Base-by-base conservation (phyloP, 2,888 invertebrate species). In the Homarus gammarus region DNA sequence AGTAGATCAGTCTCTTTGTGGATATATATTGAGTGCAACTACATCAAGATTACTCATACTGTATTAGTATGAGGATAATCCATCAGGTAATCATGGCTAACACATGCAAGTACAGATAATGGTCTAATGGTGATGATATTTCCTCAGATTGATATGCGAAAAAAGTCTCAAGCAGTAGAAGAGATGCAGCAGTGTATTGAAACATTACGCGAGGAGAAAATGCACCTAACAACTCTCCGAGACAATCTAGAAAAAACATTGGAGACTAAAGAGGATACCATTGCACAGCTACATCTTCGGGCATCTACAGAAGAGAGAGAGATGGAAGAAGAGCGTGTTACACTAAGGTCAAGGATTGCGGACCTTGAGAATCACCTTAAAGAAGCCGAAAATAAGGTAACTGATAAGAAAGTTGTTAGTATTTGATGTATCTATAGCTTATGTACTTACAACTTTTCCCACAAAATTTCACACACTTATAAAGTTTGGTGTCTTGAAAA, bases 171-270 rank as follows among this genome's bases (percentile, higher is more conserved):
- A 49, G 92, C 92, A 0, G 89, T 92, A 5, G 90, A 90, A 44
- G 92, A 92, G 36, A 92, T 90, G 89, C 90, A 90, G 38, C 82
- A 84, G 18, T 89, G 92, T 75, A 89, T 92, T 33, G 92, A 90
- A 22, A 64, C 51, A 0, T 49, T 90, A 18, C 73, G 90, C 15
- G 92, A 92, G 49, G 92, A 92, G 40, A 89, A 84, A 36, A 78
- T 64, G 18, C 83, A 88, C 49, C 77, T 91, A n/a, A 85, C 81
- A 72, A 73, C 72, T n/a, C 68, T 89, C 0, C 36, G 84, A 44
- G 89, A 89, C 73, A 89, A 79, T 73, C 61, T 89, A 44, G 84
- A 89, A 64, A 64, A 33, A 3, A 89, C 72, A 10, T 33, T 89
- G 10, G 79, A 56, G 10, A 12, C 84, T 22, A 81, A 81, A 56